Conservation (phyloP, 37 sponge, comb jelly and placozoan genomes). For the Tethya wilhelma region DNA sequence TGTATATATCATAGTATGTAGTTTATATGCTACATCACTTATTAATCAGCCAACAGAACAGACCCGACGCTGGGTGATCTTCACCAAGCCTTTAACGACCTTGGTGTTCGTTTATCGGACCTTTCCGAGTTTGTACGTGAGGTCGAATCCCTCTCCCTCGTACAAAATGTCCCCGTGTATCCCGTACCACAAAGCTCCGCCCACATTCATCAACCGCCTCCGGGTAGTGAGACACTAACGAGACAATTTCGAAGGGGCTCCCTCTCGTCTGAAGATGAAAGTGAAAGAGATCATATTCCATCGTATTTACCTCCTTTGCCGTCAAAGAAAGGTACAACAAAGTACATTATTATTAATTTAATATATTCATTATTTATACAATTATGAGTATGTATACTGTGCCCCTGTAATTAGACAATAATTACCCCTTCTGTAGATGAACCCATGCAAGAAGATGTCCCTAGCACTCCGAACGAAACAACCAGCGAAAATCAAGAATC, state of each 20-base stretch:
- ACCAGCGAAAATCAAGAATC: too few species aligned
- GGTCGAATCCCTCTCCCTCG: conserved; percentile 19
- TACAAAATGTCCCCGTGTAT: conserved; percentile 18
- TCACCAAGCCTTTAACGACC: conserved; percentile 14
- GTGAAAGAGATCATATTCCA: conserved; percentile 26
- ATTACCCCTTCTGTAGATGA: too few species aligned
- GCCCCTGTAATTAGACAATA: too few species aligned
- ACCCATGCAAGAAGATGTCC: too few species aligned
- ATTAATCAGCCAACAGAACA: conserved; percentile 30
- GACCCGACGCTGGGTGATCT: conserved; percentile 32
- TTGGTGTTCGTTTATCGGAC: conserved; percentile 11
- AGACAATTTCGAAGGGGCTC: neutral
- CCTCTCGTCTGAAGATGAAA: conserved; percentile 29
- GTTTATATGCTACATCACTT: neutral
- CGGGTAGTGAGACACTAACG: neutral
- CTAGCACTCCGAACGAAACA: too few species aligned
- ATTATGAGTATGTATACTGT: too few species aligned
- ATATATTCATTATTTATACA: too few species aligned
- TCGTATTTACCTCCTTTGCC: conserved; percentile 39
- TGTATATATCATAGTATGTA: too few species aligned
- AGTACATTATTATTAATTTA: neutral
- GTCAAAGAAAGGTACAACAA: conserved; percentile 1
- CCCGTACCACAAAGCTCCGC: conserved; percentile 29
- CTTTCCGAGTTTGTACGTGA: conserved; percentile 8
- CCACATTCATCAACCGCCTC: conserved; percentile 10